Evolutionary conservation across 2,888 invertebrate species (phyloP).

Genomic region (Bombylius major): DNA sequence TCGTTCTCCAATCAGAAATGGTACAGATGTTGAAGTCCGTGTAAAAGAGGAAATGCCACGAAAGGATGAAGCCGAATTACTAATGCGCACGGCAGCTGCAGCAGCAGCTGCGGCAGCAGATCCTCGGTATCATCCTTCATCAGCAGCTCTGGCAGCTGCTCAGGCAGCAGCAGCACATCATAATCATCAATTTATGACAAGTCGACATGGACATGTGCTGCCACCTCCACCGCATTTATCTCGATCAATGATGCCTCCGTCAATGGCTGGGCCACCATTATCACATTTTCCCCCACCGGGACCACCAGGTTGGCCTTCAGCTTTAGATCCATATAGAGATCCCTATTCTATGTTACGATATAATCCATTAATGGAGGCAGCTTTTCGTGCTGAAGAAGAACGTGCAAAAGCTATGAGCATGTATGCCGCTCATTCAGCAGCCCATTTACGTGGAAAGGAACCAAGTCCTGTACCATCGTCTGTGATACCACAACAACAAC

Average conservation of each 20-base stretch:
- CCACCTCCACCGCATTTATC: slow-evolving; percentile 40
- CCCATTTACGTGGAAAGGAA: slow-evolving; percentile 34
- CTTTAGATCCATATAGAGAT: slow-evolving; percentile 50
- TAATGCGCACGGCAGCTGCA: slow-evolving; percentile 34
- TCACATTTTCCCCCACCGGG: slow-evolving; percentile 48
- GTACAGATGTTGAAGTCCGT: slow-evolving; percentile 39
- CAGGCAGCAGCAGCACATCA: slow-evolving; percentile 36
- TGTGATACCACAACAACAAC: slow-evolving; percentile 23
- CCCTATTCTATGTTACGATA: slow-evolving; percentile 61
- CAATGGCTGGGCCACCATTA: slow-evolving; percentile 38
- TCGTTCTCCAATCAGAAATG: slow-evolving; percentile 66
- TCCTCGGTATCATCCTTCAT: slow-evolving; percentile 43
- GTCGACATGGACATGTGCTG: slow-evolving; percentile 40
- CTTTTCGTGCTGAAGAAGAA: slow-evolving; percentile 65
- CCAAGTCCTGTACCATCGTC: slow-evolving; percentile 35
- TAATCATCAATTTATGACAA: slow-evolving; percentile 34
- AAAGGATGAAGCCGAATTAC: slow-evolving; percentile 39
- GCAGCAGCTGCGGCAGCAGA: slow-evolving; percentile 25
- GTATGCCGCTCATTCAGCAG: slow-evolving; percentile 47
- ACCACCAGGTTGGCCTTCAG: slow-evolving; percentile 38
- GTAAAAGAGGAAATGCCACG: slow-evolving; percentile 52
- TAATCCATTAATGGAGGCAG: slow-evolving; percentile 67
- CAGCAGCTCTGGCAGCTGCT: slow-evolving; percentile 28
- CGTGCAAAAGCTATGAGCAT: slow-evolving; percentile 63
- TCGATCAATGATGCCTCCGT: slow-evolving; percentile 41